A percentile compares a stretch with the other conserved stretches of the same genome.
Evolutionary conservation across 1,140 invertebrate species (phyloP).

Genomic region (Drosophila cardini): DNA sequence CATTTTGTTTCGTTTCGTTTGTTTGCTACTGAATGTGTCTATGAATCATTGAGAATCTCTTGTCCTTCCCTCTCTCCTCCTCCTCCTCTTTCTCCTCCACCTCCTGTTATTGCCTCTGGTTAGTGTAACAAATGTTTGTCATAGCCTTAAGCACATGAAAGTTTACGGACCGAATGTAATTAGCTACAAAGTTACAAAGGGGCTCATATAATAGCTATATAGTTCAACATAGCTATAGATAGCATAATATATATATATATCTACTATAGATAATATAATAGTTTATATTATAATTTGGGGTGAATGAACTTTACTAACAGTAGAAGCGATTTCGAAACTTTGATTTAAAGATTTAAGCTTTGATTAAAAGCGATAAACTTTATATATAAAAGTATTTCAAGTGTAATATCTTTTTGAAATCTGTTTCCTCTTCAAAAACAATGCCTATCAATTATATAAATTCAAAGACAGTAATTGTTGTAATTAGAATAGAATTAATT

Average conservation of each 20-base stretch:
- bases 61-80: background rate
- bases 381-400: background rate
- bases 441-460: background rate
- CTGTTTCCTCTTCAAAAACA: background rate
- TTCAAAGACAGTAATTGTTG: background rate
- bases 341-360: no score
- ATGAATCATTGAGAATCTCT: conserved; percentile 25
- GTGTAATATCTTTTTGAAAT: background rate
- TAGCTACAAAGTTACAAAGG: conserved; percentile 33
- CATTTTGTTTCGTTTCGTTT: background rate
- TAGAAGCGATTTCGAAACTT: background rate
- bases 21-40: conserved; percentile 19
- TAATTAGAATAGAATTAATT: conserved; percentile 11
- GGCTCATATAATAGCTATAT: conserved; percentile 6
- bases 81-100: background rate
- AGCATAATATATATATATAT: background rate
- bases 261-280: conserved; percentile 1
- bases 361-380: no score
- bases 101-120: conserved; percentile 18
- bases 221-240: background rate
- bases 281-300: conserved; percentile 1
- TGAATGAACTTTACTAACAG: background rate
- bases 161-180: conserved; percentile 34
- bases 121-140: conserved; percentile 39
- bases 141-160: conserved; percentile 26